Evolutionary conservation across 2,797 vertebrate species (phyloP).

Genomic region (Micropoecilia bifurca): DNA sequence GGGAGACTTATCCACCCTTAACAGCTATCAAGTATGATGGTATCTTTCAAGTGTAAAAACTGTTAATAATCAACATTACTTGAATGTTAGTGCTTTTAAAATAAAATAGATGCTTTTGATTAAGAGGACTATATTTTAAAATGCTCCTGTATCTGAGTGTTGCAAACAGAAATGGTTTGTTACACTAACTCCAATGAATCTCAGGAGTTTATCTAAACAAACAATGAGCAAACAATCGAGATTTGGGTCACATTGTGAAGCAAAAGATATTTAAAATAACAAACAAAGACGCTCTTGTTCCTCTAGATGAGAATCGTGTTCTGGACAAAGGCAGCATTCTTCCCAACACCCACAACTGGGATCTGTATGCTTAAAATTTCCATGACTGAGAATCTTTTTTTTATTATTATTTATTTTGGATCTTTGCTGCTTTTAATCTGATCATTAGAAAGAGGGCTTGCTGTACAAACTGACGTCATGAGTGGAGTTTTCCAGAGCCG

Average conservation of each 20-base stretch:
- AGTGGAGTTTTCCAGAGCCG: conserved; percentile 74
- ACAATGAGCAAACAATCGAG: conserved; percentile 32
- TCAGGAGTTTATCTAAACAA: conserved; percentile 53
- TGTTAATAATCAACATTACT: not conserved
- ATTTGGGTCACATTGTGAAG: conserved; percentile 46
- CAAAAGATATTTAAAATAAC: conserved; percentile 47
- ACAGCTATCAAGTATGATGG: not conserved
- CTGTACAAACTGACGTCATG: conserved; percentile 61
- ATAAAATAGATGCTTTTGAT: not conserved
- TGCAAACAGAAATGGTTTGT: not conserved
- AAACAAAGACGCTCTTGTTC: conserved; percentile 65
- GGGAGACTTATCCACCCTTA: not conserved
- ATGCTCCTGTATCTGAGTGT: conserved; percentile 1
- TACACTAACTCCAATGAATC: not conserved
- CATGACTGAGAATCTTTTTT: conserved; percentile 37
- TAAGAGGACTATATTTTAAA: not conserved
- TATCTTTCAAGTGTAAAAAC: not conserved
- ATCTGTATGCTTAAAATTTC: conserved; percentile 63
- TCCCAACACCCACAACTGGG: conserved; percentile 30
- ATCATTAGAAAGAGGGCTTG: conserved; percentile 40
- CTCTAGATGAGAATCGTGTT: conserved; percentile 7
- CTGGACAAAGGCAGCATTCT: conserved; percentile 68
- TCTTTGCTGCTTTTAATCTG: conserved; percentile 43
- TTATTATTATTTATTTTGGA: conserved; percentile 18
- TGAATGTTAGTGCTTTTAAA: not conserved